Percentiles rank a stretch among this genome's conserved stretches.
Evolutionary conservation across 2,113 vertebrate genomes (phyloP).

Genomic region (Corythoichthys haematopterus): DNA sequence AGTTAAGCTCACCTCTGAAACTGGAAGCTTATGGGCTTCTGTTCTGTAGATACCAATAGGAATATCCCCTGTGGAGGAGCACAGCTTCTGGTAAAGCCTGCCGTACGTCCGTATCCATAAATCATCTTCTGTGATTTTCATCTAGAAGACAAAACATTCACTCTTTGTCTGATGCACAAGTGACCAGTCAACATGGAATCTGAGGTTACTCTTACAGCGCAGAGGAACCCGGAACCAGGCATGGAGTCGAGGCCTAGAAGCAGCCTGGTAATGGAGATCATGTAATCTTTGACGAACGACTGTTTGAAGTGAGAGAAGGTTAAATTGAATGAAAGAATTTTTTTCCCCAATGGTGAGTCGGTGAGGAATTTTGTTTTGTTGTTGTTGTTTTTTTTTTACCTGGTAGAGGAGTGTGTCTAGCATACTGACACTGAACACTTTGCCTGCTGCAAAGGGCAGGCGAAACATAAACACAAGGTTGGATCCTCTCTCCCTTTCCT

Average conservation of each 20-base stretch:
- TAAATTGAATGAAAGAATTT: background rate
- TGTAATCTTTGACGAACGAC: constrained; percentile 84
- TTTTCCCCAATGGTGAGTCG: background rate
- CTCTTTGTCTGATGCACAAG: background rate
- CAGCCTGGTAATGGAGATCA: constrained; percentile 80
- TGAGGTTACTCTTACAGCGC: constrained; percentile 66
- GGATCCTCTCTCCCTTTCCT: constrained; percentile 79
- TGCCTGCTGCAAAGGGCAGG: constrained; percentile 79
- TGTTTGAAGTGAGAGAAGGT: constrained; percentile 28
- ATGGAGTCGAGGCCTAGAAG: constrained; percentile 79
- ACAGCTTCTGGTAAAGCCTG: constrained; percentile 77
- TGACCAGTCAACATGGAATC: background rate
- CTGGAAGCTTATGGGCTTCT: constrained; percentile 72
- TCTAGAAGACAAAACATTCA: constrained; percentile 52
- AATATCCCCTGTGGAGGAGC: constrained; percentile 78
- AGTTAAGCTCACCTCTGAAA: constrained; percentile 69
- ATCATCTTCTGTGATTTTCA: constrained; percentile 79
- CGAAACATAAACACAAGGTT: constrained; percentile 84
- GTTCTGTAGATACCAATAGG: constrained; percentile 82
- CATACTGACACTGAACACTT: constrained; percentile 83
- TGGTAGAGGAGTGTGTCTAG: constrained; percentile 81
- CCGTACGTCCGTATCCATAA: constrained; percentile 79
- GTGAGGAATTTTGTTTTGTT: background rate
- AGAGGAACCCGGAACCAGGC: constrained; percentile 79
- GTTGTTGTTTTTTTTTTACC: constrained; percentile 51